phyloP scores from a whole-genome alignment of 2,113 vertebrate species.

The Jaculus jaculus region DNA sequence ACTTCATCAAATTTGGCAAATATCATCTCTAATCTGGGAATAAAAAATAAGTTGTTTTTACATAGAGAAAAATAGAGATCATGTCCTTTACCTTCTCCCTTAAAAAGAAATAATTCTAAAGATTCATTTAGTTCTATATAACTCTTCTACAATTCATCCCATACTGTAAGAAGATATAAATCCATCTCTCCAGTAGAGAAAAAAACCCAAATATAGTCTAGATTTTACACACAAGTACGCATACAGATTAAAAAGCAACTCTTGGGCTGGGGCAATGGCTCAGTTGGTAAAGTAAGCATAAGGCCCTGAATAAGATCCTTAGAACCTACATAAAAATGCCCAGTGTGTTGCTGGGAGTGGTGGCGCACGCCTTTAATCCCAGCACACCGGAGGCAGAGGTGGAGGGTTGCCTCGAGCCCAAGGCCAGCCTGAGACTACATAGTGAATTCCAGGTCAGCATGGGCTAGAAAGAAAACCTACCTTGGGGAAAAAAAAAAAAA shows the following conservation, averaged over 20 bases:
- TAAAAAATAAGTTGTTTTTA: conserved; percentile 66
- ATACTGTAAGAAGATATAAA: conserved; percentile 34
- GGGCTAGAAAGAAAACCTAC: no score
- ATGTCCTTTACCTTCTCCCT: conserved; percentile 31
- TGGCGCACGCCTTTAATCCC: no score
- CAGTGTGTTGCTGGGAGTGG: no score
- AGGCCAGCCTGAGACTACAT: no score
- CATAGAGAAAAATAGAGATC: conserved; percentile 43
- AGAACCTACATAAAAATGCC: no score
- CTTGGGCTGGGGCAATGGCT: no score
- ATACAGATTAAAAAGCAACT: neutral
- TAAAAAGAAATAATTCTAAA: neutral
- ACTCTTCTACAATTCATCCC: conserved; percentile 2
- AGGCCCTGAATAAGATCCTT: no score
- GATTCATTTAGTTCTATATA: conserved; percentile 1
- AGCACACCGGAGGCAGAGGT: no score
- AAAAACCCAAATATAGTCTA: neutral
- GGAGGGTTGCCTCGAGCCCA: no score
- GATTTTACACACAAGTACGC: neutral
- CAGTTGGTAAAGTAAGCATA: no score
- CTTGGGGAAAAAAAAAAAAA: no score
- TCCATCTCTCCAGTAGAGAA: neutral
- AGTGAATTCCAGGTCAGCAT: no score
- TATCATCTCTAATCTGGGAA: conserved; percentile 93
- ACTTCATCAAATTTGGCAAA: conserved; percentile 97